Evolutionary conservation across 2,888 invertebrate species (phyloP).

Genomic region (Zonitis immaculata): DNA sequence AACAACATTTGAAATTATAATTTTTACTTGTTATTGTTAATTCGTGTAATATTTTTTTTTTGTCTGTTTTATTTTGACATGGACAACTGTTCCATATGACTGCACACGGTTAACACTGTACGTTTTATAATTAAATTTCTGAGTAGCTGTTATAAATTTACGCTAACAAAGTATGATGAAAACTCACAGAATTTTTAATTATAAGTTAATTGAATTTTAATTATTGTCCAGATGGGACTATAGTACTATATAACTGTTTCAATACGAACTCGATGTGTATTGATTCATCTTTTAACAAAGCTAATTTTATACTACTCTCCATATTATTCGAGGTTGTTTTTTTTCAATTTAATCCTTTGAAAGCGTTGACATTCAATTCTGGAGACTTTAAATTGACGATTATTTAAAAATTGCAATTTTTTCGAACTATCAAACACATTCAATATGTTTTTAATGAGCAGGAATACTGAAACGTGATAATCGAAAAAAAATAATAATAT

Average conservation of each 20-base stretch:
- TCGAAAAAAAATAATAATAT: too few relatives aligned
- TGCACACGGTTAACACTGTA: not conserved
- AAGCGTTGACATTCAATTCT: not conserved
- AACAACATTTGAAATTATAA: too few relatives aligned
- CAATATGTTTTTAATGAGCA: too few relatives aligned
- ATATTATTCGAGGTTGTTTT: not conserved
- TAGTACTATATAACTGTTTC: constrained; percentile 1
- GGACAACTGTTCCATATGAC: not conserved
- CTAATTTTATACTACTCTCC: not conserved
- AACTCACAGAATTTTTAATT: constrained; percentile 19
- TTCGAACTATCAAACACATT: not conserved
- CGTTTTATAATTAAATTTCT: constrained; percentile 12
- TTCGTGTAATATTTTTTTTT: not conserved
- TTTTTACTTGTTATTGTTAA: too few relatives aligned
- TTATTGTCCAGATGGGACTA: constrained; percentile 8
- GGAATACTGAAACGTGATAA: too few relatives aligned
- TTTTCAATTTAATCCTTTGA: not conserved
- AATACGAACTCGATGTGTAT: constrained; percentile 13
- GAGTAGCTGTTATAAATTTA: constrained; percentile 5
- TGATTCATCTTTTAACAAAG: constrained; percentile 5
- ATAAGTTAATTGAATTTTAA: constrained; percentile 21
- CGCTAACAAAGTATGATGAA: constrained; percentile 18
- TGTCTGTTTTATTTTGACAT: not conserved
- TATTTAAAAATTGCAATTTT: not conserved
- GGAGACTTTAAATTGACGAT: not conserved